These are phyloP conservation scores for Palythoa grandiflora DNA, from an alignment of 92 coral and sea anemone genomes.

Conservation along the genomic window DNA sequence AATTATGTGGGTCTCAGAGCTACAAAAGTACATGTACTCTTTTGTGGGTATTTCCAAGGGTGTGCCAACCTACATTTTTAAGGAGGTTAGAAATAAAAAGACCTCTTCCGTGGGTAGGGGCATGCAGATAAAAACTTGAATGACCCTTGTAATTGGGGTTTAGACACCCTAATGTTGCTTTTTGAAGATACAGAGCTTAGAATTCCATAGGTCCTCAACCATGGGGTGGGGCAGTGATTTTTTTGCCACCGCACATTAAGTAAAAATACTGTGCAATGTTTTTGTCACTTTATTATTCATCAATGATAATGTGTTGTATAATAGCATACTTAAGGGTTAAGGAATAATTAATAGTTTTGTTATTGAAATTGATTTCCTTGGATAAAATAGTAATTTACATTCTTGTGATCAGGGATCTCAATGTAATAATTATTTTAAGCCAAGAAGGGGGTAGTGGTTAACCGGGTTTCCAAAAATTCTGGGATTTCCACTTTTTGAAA, in stretches of 20 bases:
- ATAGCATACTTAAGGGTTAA: background rate
- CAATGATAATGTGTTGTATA: conserved; percentile 3
- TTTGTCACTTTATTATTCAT: background rate
- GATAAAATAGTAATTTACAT: conserved; percentile 2
- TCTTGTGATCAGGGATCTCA: conserved; percentile 6
- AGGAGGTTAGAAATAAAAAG: background rate
- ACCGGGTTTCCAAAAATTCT: conserved; percentile 1
- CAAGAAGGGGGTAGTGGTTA: background rate
- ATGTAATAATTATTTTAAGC: background rate
- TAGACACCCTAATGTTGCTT: conserved; percentile 5
- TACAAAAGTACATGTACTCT: conserved; percentile 3
- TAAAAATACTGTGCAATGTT: background rate
- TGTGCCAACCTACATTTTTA: background rate
- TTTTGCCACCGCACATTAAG: conserved; percentile 5
- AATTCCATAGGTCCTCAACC: conserved; percentile 2
- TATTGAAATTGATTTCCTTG: background rate
- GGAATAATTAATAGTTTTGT: background rate
- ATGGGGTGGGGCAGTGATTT: background rate
- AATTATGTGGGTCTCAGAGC: background rate
- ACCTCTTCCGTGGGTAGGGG: background rate
- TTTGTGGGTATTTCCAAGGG: conserved; percentile 1
- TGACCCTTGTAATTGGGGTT: background rate
- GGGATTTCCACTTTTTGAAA: background rate
- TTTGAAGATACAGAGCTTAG: background rate
- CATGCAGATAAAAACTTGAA: background rate